Evolutionary conservation across 1,140 invertebrate genomes (phyloP).

Genomic region (Nephila pilipes): DNA sequence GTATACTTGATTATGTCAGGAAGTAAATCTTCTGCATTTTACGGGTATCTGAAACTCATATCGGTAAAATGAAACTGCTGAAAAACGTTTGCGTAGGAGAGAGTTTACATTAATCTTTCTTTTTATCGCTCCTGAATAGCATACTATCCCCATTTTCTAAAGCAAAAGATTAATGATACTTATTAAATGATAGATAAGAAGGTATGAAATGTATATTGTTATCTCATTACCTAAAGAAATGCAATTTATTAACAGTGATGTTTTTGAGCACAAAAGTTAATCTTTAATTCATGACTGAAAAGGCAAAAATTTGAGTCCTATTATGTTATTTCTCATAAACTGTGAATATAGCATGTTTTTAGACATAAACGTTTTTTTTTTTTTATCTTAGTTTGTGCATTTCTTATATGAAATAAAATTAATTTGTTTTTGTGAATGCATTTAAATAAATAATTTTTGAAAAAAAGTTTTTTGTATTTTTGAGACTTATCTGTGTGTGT

Average conservation of each 20-base stretch:
- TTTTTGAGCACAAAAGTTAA: too few relatives aligned
- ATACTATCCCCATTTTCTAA: conserved; percentile 1
- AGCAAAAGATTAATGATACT: neutral
- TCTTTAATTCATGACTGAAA: too few relatives aligned
- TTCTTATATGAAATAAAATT: too few relatives aligned
- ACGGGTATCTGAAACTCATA: neutral
- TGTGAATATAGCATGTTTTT: too few relatives aligned
- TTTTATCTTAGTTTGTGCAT: too few relatives aligned
- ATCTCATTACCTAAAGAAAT: neutral
- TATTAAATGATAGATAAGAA: neutral
- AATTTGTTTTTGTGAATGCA: too few relatives aligned
- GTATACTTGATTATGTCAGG: neutral
- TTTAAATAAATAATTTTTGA: too few relatives aligned
- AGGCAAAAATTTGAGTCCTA: too few relatives aligned
- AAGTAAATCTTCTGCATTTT: neutral
- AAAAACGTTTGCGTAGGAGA: neutral
- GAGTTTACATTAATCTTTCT: neutral
- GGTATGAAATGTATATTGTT: neutral
- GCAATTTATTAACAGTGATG: neutral
- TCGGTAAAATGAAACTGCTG: neutral
- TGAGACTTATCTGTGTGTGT: too few relatives aligned
- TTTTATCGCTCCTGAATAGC: conserved; percentile 1
- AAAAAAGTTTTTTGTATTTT: too few relatives aligned
- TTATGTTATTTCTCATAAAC: too few relatives aligned
- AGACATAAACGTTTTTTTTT: too few relatives aligned